Evolutionary conservation across 92 coral and sea anemone genomes (phyloP), one percentile per base, ranked within the genome.

Genomic region (Palythoa grandiflora): DNA sequence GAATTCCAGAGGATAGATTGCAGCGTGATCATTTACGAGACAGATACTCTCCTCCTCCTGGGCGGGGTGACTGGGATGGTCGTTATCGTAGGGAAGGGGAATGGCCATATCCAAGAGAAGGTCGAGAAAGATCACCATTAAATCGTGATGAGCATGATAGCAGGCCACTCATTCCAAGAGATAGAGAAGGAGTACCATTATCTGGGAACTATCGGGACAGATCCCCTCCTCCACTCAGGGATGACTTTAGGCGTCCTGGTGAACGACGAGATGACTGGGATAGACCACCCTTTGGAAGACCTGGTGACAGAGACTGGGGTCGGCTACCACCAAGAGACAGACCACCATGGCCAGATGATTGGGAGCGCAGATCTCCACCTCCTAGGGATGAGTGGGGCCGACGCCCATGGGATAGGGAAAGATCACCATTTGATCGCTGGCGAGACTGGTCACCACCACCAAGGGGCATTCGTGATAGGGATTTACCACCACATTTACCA

Each of bases 331-430:
- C 84, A 57, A 72, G 92, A 68, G 92, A 85, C 39, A 71, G 80
- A 50, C 89, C 80, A 81, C 90, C 85, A 20, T 72, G 88, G 57
- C 80, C 88, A 9, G 68, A 65, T 73, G 93, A 39, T 40, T 88
- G 85, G 71, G 68, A 73, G 59, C 91, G 77, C 38, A 77, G 77
- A 74, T 83, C 91, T 81, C 87, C 83, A 71, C 90, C 94, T 54
- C 94, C 95, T 38, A 89, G 95, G 78, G 95, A 79, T 68, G 90
- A 87, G 19, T 38, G 95, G 68, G 87, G 84, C 16, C 79, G 91
- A 50, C 89, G 94, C 19, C 91, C 81, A 36, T 73, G 89, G 63
- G 98, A 84, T 63, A 91, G 94, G 68, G 92, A 93, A 28, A 93
- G 95, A 38, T 88, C 93, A 44, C 98, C 96, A 38, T 37, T 53